Base-by-base conservation (phyloP, 2,113 vertebrate species). In the Oryzias celebensis region DNA sequence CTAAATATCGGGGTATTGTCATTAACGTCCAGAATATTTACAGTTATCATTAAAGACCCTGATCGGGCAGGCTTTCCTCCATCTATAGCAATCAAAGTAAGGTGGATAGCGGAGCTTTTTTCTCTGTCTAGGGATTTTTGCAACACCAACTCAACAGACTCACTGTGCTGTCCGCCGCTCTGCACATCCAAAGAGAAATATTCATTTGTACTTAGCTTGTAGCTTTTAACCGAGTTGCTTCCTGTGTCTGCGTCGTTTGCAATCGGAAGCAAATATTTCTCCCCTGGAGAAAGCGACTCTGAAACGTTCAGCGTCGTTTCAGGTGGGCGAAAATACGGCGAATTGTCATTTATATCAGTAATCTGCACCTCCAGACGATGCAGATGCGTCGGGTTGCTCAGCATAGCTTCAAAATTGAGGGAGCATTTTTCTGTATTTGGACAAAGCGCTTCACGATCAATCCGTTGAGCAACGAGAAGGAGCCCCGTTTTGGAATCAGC, bases 321-420 rank as follows among this genome's bases (percentile, higher is more conserved):
- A 31, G 53, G 78, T 42, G 90, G 88, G 13, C 75, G 64, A 71
- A 95, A 95, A 24, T 53, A 78, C 0, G 93, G 94, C 6, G 90
- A 70, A 78, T 94, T 93, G 5, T 95, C 94, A 42, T 94, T 95
- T 42, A 94, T 86, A 58, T 95, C 94, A 62, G 81, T 64, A 68
- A 95, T 80, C 6, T 87, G 77, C 14, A 94, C 73, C 47, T 93
- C 92, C 62, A 92, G 81, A 61, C 82, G 86, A 76, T 94, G 85
- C 47, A 94, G 67, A 56, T 80, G 63, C 56, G 92, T 47, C 0
- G 94, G 93, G 2, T 91, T 88, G 70, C 91, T 88, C 58, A 93
- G 58, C 60, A 95, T 83, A 15, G 93, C 89, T 83, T 95, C 91
- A 52, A 92, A 78, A 62, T 85, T 85, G 10, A 91, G 49, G 17